phyloP scores from a whole-genome alignment of 2,888 invertebrate species.

The Escarpia spicata region DNA sequence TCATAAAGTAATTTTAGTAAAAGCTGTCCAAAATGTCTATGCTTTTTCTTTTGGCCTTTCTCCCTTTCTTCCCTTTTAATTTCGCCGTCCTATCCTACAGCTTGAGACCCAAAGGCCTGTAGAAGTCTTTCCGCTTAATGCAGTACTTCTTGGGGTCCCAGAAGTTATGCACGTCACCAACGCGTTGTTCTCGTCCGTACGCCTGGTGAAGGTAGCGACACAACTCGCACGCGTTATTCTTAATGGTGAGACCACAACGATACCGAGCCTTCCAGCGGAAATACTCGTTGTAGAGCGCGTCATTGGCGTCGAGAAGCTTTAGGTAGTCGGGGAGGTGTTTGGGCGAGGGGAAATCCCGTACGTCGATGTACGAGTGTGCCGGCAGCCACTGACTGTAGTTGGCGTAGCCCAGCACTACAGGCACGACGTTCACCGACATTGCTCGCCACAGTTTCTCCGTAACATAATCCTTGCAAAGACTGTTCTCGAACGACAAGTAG shows the following conservation, averaged over 20 bases:
- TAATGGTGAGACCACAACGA: neutral
- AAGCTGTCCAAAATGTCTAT: too few species aligned
- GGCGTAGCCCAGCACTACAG: neutral
- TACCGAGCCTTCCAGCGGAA: neutral
- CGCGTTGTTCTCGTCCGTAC: too few species aligned
- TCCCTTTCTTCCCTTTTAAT: too few species aligned
- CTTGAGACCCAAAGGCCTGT: too few species aligned
- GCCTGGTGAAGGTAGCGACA: too few species aligned
- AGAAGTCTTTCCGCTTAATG: too few species aligned
- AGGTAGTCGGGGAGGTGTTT: neutral
- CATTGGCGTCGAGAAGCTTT: neutral
- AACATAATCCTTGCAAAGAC: neutral
- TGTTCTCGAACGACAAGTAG: conserved; percentile 26
- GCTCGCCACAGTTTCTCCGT: neutral
- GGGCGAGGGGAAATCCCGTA: neutral
- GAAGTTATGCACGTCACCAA: too few species aligned
- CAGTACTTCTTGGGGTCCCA: too few species aligned
- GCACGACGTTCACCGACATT: neutral
- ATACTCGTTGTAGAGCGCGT: neutral
- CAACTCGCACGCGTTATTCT: too few species aligned
- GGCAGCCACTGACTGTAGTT: conserved; percentile 1
- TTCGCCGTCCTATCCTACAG: too few species aligned
- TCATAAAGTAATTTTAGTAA: too few species aligned
- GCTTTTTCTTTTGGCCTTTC: too few species aligned
- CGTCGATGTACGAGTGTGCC: conserved; percentile 19